Conservation (phyloP, 2,888 invertebrate genomes). For the Protophormia terraenovae region DNA sequence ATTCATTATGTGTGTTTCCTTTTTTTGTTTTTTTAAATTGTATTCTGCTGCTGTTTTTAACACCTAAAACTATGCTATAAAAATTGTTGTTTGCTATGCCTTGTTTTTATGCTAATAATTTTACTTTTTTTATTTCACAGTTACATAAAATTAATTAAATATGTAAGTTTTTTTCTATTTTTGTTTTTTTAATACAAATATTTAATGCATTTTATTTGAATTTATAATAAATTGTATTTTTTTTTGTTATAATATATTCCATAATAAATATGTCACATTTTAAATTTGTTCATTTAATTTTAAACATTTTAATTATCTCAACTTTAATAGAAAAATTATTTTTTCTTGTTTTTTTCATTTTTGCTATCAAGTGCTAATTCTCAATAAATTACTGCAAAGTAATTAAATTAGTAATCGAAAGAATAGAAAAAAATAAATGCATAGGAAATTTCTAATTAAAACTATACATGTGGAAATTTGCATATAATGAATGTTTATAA, state of each 20-base stretch:
- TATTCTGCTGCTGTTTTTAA: neutral
- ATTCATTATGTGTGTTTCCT: neutral
- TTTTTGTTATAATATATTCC: neutral
- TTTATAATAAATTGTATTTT: no score
- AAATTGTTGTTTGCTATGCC: neutral
- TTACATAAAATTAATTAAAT: no score
- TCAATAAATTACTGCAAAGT: neutral
- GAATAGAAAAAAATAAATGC: neutral
- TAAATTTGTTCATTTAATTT: no score
- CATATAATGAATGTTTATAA: neutral
- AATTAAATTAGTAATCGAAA: conserved; percentile 10
- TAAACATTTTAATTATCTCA: no score
- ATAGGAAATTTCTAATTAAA: neutral
- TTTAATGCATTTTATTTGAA: neutral
- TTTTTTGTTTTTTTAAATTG: neutral
- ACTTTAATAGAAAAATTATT: no score
- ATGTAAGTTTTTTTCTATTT: no score
- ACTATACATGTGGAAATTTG: neutral
- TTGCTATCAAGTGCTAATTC: neutral
- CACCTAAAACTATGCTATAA: conserved; percentile 6
- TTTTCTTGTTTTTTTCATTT: no score
- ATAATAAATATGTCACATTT: no score
- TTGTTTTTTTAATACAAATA: neutral
- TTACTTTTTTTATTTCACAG: neutral
- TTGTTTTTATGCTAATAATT: neutral